Conservation (phyloP, 2,113 vertebrate genomes). For the Phasianus colchicus region DNA sequence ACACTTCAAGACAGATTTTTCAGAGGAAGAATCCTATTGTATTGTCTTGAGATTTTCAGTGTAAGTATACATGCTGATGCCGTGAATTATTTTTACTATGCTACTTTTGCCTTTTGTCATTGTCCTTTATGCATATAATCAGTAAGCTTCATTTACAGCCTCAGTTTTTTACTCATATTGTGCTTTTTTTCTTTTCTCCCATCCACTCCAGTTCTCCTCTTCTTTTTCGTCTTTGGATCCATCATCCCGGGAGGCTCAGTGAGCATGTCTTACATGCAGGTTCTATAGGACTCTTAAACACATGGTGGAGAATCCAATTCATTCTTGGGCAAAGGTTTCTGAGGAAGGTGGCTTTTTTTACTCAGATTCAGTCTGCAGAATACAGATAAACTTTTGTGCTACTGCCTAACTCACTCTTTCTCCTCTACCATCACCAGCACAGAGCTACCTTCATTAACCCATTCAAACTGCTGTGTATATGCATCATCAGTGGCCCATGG, state of each 20-base stretch:
- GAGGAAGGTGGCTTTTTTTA: conserved; percentile 69
- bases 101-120: neutral
- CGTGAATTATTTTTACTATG: neutral
- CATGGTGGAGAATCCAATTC: conserved; percentile 41
- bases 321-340: conserved; percentile 68
- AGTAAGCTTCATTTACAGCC: neutral
- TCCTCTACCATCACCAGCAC: neutral
- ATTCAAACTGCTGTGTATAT: neutral
- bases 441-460: conserved; percentile 38
- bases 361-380: conserved; percentile 40
- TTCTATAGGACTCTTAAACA: conserved; percentile 47
- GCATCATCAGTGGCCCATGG: neutral
- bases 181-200: neutral
- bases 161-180: neutral
- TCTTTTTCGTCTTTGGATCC: conserved; percentile 4
- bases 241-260: conserved; percentile 9
- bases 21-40: neutral
- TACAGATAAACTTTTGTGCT: conserved; percentile 58
- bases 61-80: neutral
- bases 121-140: neutral
- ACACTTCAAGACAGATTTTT: neutral
- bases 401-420: neutral
- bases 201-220: neutral
- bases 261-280: conserved; percentile 53
- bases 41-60: neutral